Percentiles rank a stretch among this genome's conserved stretches.
Evolutionary conservation across 2,888 invertebrate genomes (phyloP).

Genomic region (Entomobrya multifasciata): DNA sequence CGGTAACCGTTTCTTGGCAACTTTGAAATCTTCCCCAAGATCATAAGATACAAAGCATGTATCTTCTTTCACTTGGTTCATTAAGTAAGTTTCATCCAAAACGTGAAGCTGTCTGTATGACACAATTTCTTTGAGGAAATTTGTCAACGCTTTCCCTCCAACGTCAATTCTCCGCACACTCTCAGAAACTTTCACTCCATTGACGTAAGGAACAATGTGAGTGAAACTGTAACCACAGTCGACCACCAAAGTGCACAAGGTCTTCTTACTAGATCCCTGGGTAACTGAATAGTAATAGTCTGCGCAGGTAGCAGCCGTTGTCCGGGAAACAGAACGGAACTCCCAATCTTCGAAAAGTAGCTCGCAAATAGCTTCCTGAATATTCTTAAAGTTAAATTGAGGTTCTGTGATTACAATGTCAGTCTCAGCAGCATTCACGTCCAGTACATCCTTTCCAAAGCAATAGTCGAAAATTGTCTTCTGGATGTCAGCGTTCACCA

Average conservation of each 20-base stretch:
- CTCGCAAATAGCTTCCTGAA: slow-evolving; percentile 96
- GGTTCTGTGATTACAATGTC: slow-evolving; percentile 96
- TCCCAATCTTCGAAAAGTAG: slow-evolving; percentile 99
- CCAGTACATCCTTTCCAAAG: slow-evolving; percentile 92
- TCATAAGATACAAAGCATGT: slow-evolving; percentile 95
- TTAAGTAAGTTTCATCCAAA: slow-evolving; percentile 98
- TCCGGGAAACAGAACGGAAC: slow-evolving; percentile 89
- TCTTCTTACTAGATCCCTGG: slow-evolving; percentile 1
- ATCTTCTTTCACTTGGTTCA: slow-evolving; percentile 99
- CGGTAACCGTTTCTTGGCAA: slow-evolving; percentile 84
- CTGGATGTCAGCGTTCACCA: slow-evolving; percentile 97
- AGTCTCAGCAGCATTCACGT: slow-evolving; percentile 89
- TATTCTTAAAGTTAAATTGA: slow-evolving; percentile 93
- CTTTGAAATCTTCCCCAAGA: slow-evolving; percentile 90
- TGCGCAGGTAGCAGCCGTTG: slow-evolving; percentile 81
- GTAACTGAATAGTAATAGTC: slow-evolving; percentile 32
- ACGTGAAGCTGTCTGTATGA: slow-evolving; percentile 98
- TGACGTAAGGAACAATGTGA: slow-evolving; percentile 94
- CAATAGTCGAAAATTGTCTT: slow-evolving; percentile 97
- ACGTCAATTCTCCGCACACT: slow-evolving; percentile 93
- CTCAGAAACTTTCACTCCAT: slow-evolving; percentile 86
- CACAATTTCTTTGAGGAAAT: slow-evolving; percentile 97
- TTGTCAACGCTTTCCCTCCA: slow-evolving; percentile 98
- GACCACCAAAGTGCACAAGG: slow-evolving; percentile 88
- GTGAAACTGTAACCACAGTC: slow-evolving; percentile 98